Evolutionary conservation across 2,888 invertebrate genomes (phyloP).

Genomic region (Ophion slaviceki): DNA sequence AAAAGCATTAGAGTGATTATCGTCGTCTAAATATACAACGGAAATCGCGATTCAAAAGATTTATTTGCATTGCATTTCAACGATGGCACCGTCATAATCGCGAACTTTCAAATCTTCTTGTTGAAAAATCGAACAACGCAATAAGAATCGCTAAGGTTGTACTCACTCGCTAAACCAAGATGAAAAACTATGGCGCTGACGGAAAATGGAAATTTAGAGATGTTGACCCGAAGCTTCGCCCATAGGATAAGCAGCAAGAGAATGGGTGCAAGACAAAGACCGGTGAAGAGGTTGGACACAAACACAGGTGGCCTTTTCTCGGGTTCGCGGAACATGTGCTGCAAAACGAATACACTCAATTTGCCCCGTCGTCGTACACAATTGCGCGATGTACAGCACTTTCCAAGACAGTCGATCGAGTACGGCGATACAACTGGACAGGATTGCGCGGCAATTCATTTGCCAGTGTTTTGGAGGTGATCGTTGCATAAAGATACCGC

Average conservation of each 20-base stretch:
- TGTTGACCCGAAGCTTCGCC: conserved; percentile 94
- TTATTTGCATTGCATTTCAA: not conserved
- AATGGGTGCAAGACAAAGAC: conserved; percentile 92
- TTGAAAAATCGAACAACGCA: not conserved
- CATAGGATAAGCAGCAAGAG: conserved; percentile 93
- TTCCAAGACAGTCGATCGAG: conserved; percentile 15
- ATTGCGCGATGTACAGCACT: conserved; percentile 53
- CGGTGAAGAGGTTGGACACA: conserved; percentile 96
- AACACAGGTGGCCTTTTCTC: conserved; percentile 95
- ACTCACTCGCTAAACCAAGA: conserved; percentile 91
- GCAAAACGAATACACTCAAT: conserved; percentile 59
- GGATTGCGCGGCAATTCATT: conserved; percentile 69
- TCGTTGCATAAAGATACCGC: conserved; percentile 71
- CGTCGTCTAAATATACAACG: too few relatives aligned
- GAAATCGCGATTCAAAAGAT: not conserved
- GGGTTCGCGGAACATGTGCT: conserved; percentile 95
- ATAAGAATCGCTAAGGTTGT: conserved; percentile 5
- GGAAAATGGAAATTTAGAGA: conserved; percentile 91
- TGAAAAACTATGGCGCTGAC: conserved; percentile 95
- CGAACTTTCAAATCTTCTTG: not conserved
- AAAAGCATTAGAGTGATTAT: too few relatives aligned
- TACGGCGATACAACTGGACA: conserved; percentile 1
- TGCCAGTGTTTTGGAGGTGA: conserved; percentile 83
- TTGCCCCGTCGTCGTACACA: not conserved
- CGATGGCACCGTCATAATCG: too few relatives aligned